Percentiles rank a stretch among this genome's conserved stretches.
Conservation (phyloP, 2,888 invertebrate species). For the Cepaea hortensis region DNA sequence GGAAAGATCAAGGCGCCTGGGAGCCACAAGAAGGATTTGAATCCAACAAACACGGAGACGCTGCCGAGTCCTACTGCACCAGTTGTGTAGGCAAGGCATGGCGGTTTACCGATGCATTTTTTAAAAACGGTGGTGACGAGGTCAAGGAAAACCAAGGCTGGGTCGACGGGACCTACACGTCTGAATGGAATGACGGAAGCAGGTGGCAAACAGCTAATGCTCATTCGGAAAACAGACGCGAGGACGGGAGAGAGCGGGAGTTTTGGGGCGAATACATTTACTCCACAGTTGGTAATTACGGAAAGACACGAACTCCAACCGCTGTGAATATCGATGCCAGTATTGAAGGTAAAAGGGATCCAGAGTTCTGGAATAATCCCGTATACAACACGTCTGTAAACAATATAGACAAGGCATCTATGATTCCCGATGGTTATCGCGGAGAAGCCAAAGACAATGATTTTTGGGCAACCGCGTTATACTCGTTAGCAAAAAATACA, state of each 20-base stretch:
- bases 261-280: background rate
- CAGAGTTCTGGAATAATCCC: no score
- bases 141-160: background rate
- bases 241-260: background rate
- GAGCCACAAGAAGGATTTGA: background rate
- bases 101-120: background rate
- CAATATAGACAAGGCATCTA: no score
- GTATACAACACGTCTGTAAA: no score
- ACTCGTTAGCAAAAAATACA: no score
- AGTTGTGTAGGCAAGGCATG: background rate
- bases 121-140: background rate
- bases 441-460: no score
- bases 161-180: background rate
- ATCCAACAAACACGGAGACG: no score
- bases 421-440: no score
- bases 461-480: no score
- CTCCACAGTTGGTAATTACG: no score
- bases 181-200: background rate
- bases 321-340: no score
- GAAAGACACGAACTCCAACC: no score
- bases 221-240: background rate
- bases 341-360: no score
- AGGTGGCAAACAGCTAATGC: background rate
- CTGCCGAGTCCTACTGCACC: background rate
- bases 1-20: background rate